Base-by-base conservation (phyloP, 2,888 invertebrate species). In the Agrotis ipsilon region DNA sequence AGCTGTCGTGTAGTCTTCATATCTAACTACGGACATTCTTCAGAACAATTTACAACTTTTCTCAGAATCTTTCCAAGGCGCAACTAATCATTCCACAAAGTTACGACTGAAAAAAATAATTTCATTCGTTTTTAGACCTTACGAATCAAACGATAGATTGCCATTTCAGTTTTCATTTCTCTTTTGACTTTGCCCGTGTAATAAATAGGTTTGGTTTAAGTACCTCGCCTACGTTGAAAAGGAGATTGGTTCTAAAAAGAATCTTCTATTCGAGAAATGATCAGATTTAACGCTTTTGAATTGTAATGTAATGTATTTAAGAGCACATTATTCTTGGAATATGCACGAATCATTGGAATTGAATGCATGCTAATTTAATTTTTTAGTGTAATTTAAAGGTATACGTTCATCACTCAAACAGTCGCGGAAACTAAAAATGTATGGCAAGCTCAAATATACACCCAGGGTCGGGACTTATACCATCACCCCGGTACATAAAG, bases 171-270 rank as follows among this genome's bases (percentile, higher is more conserved):
- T 57, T 14, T 46, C n/a, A 18, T 72, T 57, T 19, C 32, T 60
- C 13, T 54, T 58, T 61, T 6, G 19, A 51, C 18, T 19, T 27
- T 3, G 13, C 11, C 46, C 3, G 48, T 48, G 65, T 52, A 45
- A 49, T 73, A 74, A 49, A 54, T 48, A n/a, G 45, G 51, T 61
- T 24, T 39, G 39, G 58, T 62, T 75, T 59, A 75, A 68, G 59
- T 69, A 48, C 58, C 18, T 18, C 68, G 57, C 75, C 68, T 63
- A 70, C 75, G 48, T 43, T 51, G 16, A 13, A 51, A 48, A 59
- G 43, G 32, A 63, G 59, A 75, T 69, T 39, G 75, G 63, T 75
- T 63, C 32, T 27, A 24, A 75, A 75, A 68, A 74, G 39, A 51
- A 27, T 68, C 58, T 6, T 58, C 49, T 39, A 14, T 59, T 49